Evolutionary conservation across 2,113 vertebrate species (phyloP).

Genomic region (Elgaria multicarinata): DNA sequence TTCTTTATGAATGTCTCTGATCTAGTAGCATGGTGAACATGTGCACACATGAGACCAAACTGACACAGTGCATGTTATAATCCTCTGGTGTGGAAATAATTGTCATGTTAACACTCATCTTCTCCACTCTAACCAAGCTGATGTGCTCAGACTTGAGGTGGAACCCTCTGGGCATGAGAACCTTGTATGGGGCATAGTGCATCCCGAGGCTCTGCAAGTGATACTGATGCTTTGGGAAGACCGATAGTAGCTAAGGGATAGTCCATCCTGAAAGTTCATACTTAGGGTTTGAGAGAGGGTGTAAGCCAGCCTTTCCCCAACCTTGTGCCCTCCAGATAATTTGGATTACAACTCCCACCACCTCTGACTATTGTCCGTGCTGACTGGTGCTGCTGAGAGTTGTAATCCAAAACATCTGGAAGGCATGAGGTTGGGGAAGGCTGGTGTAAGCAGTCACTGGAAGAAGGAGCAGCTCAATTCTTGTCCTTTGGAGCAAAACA

Average conservation of each 20-base stretch:
- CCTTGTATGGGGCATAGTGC: no score
- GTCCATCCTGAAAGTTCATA: not conserved
- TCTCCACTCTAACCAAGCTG: not conserved
- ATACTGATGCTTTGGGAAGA: not conserved
- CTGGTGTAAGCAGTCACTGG: no score
- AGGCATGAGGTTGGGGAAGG: no score
- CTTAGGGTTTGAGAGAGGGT: not conserved
- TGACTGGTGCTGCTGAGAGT: no score
- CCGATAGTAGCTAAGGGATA: not conserved
- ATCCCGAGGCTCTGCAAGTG: not conserved
- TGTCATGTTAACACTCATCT: conserved; percentile 17
- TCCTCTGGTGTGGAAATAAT: conserved; percentile 40
- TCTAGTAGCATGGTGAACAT: conserved; percentile 55
- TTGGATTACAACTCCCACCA: no score
- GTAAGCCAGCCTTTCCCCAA: not conserved
- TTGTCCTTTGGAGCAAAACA: not conserved
- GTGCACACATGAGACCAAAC: conserved; percentile 38
- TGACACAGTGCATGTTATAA: conserved; percentile 40
- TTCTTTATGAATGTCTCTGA: conserved; percentile 47
- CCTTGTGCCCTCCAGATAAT: no score
- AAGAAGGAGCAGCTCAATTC: not conserved
- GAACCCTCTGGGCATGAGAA: not conserved
- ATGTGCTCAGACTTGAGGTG: conserved; percentile 11
- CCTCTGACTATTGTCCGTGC: no score
- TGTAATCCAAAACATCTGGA: no score